Conservation (phyloP, 2,888 invertebrate genomes). For the Campaea margaritaria region DNA sequence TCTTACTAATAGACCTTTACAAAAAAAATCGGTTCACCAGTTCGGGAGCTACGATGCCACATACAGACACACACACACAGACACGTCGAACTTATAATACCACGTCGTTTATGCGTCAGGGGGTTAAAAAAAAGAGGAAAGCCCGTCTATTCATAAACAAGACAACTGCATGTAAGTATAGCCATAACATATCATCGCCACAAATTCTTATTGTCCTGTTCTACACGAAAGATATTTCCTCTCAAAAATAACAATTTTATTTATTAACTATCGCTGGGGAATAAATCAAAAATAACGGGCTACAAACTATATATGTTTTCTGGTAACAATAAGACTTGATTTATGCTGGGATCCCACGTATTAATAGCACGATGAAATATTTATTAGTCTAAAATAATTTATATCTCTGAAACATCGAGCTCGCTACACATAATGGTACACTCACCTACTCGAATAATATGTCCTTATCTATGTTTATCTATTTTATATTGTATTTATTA, state of each 20-base stretch:
- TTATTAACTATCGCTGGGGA: background rate
- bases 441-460: too few species aligned
- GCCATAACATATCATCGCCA: background rate
- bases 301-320: constrained; percentile 10
- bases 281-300: constrained; percentile 22
- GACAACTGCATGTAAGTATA: background rate
- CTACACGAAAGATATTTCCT: background rate
- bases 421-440: too few species aligned
- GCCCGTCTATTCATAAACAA: too few species aligned
- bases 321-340: constrained; percentile 14
- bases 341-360: background rate
- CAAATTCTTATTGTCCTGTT: constrained; percentile 5
- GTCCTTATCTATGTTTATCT: too few species aligned
- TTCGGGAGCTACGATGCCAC: too few species aligned
- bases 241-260: background rate
- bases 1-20: too few species aligned
- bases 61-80: too few species aligned
- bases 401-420: background rate
- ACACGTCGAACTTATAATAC: too few species aligned
- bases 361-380: constrained; percentile 3
- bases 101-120: too few species aligned
- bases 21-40: too few species aligned
- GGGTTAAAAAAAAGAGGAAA: too few species aligned
- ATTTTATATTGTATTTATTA: too few species aligned
- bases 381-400: background rate